These are phyloP conservation scores for Cacatua alba DNA, from an alignment of 2,113 vertebrate genomes.

Conservation along the genomic window DNA sequence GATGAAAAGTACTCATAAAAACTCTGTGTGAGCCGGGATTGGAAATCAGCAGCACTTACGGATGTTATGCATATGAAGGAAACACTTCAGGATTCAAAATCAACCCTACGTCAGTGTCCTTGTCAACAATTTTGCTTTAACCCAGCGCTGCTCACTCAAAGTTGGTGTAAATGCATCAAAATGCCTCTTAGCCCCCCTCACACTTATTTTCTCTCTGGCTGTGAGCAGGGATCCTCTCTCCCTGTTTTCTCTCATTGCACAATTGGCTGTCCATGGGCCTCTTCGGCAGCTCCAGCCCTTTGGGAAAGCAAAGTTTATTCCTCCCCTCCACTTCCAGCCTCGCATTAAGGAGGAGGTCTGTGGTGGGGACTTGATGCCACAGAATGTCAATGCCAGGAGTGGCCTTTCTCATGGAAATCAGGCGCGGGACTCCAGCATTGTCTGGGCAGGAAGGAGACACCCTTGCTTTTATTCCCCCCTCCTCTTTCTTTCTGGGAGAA, in stretches of 20 bases:
- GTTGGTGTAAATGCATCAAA: neutral
- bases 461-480: rapidly evolving
- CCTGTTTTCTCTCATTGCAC: neutral
- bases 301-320: neutral
- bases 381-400: conserved; percentile 40
- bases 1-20: conserved; percentile 31
- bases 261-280: neutral
- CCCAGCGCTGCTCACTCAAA: rapidly evolving
- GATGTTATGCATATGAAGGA: neutral
- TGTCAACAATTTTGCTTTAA: rapidly evolving
- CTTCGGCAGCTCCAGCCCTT: conserved; percentile 12
- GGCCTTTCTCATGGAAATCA: conserved; percentile 59
- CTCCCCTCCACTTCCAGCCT: neutral
- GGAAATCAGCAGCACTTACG: neutral
- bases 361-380: neutral
- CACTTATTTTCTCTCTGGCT: neutral
- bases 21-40: neutral
- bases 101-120: neutral
- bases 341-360: neutral
- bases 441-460: neutral
- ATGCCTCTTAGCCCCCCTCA: neutral
- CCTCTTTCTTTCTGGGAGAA: neutral
- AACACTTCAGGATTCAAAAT: neutral
- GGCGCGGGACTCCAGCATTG: neutral
- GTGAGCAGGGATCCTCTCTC: neutral